Percentiles rank a stretch among this genome's conserved stretches.
phyloP scores from a whole-genome alignment of 1,140 invertebrate species.

The Cydia pomonella region DNA sequence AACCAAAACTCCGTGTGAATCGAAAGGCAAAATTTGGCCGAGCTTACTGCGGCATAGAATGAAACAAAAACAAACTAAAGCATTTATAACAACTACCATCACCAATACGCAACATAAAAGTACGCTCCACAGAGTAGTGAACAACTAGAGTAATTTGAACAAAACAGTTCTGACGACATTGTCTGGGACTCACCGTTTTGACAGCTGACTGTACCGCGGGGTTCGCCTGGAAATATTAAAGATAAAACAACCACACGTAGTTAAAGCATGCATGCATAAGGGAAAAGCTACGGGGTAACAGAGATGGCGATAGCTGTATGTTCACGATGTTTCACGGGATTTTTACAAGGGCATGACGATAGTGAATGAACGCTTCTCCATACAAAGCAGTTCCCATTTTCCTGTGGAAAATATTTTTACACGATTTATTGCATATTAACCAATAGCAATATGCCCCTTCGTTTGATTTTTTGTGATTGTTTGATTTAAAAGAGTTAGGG shows the following conservation, averaged over 20 bases:
- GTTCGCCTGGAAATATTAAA: conserved; percentile 87
- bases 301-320: neutral
- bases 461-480: too few species aligned
- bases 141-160: conserved; percentile 37
- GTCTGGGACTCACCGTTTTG: conserved; percentile 86
- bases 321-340: neutral
- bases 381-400: too few species aligned
- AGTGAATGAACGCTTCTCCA: too few species aligned
- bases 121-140: conserved; percentile 63
- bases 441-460: too few species aligned
- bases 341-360: neutral
- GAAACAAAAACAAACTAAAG: neutral
- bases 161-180: conserved; percentile 40
- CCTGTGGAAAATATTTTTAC: too few species aligned
- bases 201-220: conserved; percentile 91
- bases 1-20: too few species aligned
- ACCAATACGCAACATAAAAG: conserved; percentile 35
- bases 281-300: neutral
- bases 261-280: conserved; percentile 64
- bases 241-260: conserved; percentile 58
- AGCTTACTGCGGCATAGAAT: too few species aligned
- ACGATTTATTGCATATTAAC: too few species aligned
- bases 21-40: too few species aligned
- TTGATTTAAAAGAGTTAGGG: too few species aligned
- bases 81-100: conserved; percentile 27